Percentiles rank a stretch among this genome's conserved stretches.
Conservation (phyloP, 2,888 invertebrate species). For the Liodrosophila aerea region DNA sequence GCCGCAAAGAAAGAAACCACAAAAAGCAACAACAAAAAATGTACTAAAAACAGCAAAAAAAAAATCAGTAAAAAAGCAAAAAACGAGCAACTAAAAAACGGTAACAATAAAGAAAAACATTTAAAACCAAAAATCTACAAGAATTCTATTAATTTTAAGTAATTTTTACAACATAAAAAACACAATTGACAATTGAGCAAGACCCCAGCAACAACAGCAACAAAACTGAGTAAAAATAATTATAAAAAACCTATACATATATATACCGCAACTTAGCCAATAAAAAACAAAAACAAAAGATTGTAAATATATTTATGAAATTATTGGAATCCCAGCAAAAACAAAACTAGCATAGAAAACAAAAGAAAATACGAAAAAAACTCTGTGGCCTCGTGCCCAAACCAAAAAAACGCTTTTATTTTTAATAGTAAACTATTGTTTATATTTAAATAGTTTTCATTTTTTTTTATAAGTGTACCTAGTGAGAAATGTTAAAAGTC, state of each 20-base stretch:
- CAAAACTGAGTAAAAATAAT: constrained; percentile 37
- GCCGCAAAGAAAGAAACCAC: constrained; percentile 64
- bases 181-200: constrained; percentile 52
- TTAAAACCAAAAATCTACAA: constrained; percentile 77
- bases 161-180: constrained; percentile 70
- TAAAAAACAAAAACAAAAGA: constrained; percentile 40
- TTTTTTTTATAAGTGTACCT: constrained; percentile 79
- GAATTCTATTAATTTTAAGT: constrained; percentile 77
- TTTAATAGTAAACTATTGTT: constrained; percentile 60
- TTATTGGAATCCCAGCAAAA: constrained; percentile 33
- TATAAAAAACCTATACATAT: constrained; percentile 18
- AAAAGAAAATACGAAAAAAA: constrained; percentile 36
- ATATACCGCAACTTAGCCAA: constrained; percentile 65
- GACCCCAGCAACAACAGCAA: constrained; percentile 54
- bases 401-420: constrained; percentile 61
- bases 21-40: constrained; percentile 47
- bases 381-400: constrained; percentile 68
- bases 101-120: constrained; percentile 76
- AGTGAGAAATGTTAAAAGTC: constrained; percentile 82
- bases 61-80: constrained; percentile 33
- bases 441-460: constrained; percentile 72
- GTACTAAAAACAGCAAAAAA: constrained; percentile 46
- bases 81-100: constrained; percentile 70
- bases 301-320: constrained; percentile 47
- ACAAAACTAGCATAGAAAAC: constrained; percentile 15